Conservation (phyloP, 2,797 vertebrate species). For the Oreochromis mossambicus region DNA sequence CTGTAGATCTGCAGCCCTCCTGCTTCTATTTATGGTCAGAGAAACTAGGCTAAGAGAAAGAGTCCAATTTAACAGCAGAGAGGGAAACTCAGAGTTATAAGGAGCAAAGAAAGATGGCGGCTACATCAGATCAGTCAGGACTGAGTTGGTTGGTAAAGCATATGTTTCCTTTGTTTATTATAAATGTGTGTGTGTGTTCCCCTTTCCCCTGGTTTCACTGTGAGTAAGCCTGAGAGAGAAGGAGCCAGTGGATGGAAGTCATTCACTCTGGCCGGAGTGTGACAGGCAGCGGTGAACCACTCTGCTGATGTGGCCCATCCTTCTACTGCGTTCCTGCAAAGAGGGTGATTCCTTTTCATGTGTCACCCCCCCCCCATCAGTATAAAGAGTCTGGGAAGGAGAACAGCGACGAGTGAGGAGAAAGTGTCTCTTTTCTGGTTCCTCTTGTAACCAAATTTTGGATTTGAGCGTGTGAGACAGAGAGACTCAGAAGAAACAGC, state of each 20-base stretch:
- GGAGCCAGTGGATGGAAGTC: conserved; percentile 62
- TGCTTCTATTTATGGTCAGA: conserved; percentile 74
- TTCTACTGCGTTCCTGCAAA: conserved; percentile 35
- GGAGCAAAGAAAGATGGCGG: conserved; percentile 19
- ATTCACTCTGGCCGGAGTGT: conserved; percentile 58
- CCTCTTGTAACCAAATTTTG: conserved; percentile 10
- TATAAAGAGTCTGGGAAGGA: conserved; percentile 60
- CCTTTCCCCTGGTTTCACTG: conserved; percentile 46
- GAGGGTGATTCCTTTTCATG: conserved; percentile 54
- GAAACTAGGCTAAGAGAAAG: conserved; percentile 75
- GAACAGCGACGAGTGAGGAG: conserved; percentile 33
- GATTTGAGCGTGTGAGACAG: conserved; percentile 14
- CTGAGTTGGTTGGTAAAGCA: conserved; percentile 31
- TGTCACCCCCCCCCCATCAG: conserved; percentile 18
- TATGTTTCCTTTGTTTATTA: conserved; percentile 50
- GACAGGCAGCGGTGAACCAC: conserved; percentile 57
- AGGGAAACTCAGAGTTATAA: conserved; percentile 11
- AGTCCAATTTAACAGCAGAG: conserved; percentile 45
- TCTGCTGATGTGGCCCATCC: conserved; percentile 65
- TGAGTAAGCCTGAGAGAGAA: conserved; percentile 17
- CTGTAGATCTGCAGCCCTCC: conserved; percentile 40
- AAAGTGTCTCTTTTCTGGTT: conserved; percentile 49
- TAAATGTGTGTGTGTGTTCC: conserved; percentile 25
- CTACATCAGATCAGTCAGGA: conserved; percentile 35
- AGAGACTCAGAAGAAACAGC: not conserved